phyloP scores from a whole-genome alignment of 2,113 vertebrate genomes.

The Siniperca chuatsi region DNA sequence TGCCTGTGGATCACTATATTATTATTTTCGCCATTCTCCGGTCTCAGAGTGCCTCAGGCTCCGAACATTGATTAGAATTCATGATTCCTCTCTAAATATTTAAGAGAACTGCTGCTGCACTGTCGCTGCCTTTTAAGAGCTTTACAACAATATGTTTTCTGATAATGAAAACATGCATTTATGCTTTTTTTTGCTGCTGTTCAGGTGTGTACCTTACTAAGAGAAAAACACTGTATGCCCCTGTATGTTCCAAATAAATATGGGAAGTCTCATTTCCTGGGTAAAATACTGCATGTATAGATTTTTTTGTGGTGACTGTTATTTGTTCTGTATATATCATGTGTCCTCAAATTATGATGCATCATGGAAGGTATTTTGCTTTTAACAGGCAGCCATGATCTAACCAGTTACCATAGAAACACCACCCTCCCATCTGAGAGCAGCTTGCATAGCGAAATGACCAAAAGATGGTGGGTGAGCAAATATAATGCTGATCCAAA shows the following conservation, averaged over 20 bases:
- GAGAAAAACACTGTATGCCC: neutral
- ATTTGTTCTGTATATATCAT: slow-evolving; percentile 30
- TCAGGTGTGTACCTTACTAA: neutral
- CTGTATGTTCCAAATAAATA: neutral
- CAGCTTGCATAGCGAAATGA: slow-evolving; percentile 70
- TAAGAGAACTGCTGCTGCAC: slow-evolving; percentile 29
- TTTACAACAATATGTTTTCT: slow-evolving; percentile 4
- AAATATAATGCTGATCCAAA: slow-evolving; percentile 63
- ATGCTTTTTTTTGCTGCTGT: neutral
- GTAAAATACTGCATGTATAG: neutral
- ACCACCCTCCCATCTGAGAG: slow-evolving; percentile 66
- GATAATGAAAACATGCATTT: neutral
- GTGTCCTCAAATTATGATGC: slow-evolving; percentile 59
- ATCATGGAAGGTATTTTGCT: slow-evolving; percentile 75
- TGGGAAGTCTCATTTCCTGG: neutral
- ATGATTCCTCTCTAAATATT: slow-evolving; percentile 49
- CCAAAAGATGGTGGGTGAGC: slow-evolving; percentile 73
- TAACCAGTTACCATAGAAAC: slow-evolving; percentile 84
- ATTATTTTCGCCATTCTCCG: slow-evolving; percentile 47
- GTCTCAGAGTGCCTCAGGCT: slow-evolving; percentile 38
- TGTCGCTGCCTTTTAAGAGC: slow-evolving; percentile 8
- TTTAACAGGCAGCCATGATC: slow-evolving; percentile 74
- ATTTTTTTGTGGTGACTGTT: neutral
- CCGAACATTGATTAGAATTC: slow-evolving; percentile 55
- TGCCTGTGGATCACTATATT: slow-evolving; percentile 29